Evolutionary conservation across 2,113 vertebrate species (phyloP), one percentile per base, ranked within the genome.

Genomic region (Ictalurus punctatus): DNA sequence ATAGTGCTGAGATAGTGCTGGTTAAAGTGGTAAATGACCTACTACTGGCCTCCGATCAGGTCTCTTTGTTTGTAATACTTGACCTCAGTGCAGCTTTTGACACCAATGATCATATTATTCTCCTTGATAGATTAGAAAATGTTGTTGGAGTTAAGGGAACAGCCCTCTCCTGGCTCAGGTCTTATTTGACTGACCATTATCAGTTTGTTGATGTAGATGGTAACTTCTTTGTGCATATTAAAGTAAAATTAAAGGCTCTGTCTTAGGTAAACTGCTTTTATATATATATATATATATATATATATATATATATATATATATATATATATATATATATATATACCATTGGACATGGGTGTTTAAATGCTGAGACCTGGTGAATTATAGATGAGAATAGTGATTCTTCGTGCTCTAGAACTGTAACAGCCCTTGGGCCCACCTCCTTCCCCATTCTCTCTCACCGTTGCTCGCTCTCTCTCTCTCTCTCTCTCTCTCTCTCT

Each of bases 301-400:
- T 34, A 34, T 34, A 34, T 34, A 34, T 34, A 34, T 34, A 34
- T 34, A 34, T 34, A 34, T 34, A 34, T 34, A 34, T 34, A 34
- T 34, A 34, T 34, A 34, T 34, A 34, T 34, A 34, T 34, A 34
- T 34, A 44, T 44, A 44, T 44, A 44, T n/a, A n/a, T n/a, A n/a
- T n/a, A n/a, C n/a, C n/a, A 67, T 78, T 52, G 56, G 52, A 27
- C 19, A 61, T 69, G 65, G 78, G 73, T 87, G 86, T 86, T 67
- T 83, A 83, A 86, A 90, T 88, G 67, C 63, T 82, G 81, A 87
- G 67, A 87, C 63, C 58, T 84, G 73, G 58, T 93, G 86, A 92
- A 93, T 93, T 92, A 93, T 93, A 84, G 54, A 92, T 89, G 91
- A 88, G 61, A 73, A 54, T 83, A 86, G 83, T 89, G 83, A 92